phyloP scores from a whole-genome alignment of 1,140 invertebrate species.

The Eulimnadia texana region DNA sequence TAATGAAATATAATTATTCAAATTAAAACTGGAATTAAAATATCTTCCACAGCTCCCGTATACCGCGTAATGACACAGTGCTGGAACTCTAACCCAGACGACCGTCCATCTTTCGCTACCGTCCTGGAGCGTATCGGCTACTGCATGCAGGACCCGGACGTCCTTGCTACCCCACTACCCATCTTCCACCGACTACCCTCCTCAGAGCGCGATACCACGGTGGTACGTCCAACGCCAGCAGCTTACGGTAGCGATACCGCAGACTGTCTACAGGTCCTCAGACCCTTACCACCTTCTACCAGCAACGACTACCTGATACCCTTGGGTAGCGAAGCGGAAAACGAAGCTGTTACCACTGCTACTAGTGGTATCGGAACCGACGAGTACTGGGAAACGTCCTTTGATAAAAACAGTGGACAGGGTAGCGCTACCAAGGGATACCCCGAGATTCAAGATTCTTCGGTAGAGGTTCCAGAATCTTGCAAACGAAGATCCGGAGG shows the following conservation, averaged over 20 bases:
- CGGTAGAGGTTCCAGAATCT: not conserved
- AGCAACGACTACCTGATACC: slow-evolving; percentile 33
- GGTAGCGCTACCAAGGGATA: not conserved
- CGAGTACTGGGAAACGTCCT: slow-evolving; percentile 22
- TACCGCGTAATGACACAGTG: slow-evolving; percentile 65
- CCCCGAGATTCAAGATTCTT: not conserved
- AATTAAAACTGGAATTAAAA: too few relatives aligned
- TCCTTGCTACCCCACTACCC: slow-evolving; percentile 48
- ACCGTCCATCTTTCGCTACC: slow-evolving; percentile 65
- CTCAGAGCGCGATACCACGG: slow-evolving; percentile 41
- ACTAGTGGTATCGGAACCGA: slow-evolving; percentile 10
- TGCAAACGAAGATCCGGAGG: not conserved
- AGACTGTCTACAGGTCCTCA: slow-evolving; percentile 25
- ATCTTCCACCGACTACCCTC: slow-evolving; percentile 43
- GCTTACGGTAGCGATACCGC: slow-evolving; percentile 30
- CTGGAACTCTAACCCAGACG: slow-evolving; percentile 75
- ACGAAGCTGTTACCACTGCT: not conserved
- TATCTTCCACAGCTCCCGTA: too few relatives aligned
- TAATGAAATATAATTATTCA: too few relatives aligned
- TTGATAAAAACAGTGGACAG: slow-evolving; percentile 19
- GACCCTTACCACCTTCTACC: slow-evolving; percentile 23
- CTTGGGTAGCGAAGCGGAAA: slow-evolving; percentile 21
- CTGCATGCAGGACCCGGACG: slow-evolving; percentile 66
- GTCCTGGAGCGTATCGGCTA: slow-evolving; percentile 73
- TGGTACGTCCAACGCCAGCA: slow-evolving; percentile 39